Evolutionary conservation across 2,113 vertebrate genomes (phyloP), one percentile per base, ranked within the genome.

Genomic region (Platichthys flesus): DNA sequence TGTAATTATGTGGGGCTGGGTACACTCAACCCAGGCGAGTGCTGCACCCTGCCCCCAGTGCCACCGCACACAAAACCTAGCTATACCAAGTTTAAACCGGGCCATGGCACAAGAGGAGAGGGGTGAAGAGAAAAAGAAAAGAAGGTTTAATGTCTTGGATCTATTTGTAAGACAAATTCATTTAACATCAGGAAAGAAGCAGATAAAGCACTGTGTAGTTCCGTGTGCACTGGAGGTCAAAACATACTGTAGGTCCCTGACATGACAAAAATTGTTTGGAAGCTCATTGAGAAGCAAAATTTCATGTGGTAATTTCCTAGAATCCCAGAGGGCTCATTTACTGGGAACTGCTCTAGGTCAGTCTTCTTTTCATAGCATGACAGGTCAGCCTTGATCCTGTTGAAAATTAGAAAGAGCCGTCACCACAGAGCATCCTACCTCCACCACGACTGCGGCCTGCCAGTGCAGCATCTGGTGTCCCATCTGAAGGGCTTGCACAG

Each of bases 1-100:
- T 93, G 84, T 94, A 94, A 94, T 95, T 95, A 94, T 89, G 88
- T 91, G 87, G 83, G 91, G 92, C 85, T 88, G 89, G 87, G 92
- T 90, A 91, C 69, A 79, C 83, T 86, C 87, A 85, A 56, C 71
- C 54, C 78, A 83, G 58, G 85, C 71, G 60, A 78, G 76, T 81
- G 71, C 76, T 86, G 80, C 86, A 78, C 91, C 92, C 86, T 86
- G 85, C 91, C 90, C 88, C 88, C 89, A 86, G 70, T 78, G 87
- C 78, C 81, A 89, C 87, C 83, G 84, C 89, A 91, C 78, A 84
- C 67, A 90, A 76, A 31, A 77, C 83, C 62, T 24, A 71, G 20
- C 67, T 78, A 67, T 79, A 78, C 84, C 83, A 72, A 82, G 80
- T 72, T 81, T 61, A 83, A 89, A 81, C 64, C 68, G 57, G 84